Base-by-base conservation (phyloP, 2,888 invertebrate species). In the Venusia cambrica region DNA sequence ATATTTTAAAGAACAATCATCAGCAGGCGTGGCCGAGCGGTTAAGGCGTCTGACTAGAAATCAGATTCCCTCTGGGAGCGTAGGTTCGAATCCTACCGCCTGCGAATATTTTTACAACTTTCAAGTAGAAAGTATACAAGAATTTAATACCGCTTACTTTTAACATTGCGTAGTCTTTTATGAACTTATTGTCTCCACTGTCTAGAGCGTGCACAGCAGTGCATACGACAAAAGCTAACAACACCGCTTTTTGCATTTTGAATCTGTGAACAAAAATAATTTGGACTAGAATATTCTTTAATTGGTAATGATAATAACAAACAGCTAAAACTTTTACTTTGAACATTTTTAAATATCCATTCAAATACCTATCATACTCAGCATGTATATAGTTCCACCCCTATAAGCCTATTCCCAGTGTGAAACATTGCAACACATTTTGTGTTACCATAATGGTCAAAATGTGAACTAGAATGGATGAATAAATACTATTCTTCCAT, bases 51-150 rank as follows among this genome's bases (percentile, higher is more conserved):
- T 93, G 93, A 93, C 93, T 93, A 91, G 93, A 93, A 93, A 93
- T 93, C 93, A 92, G 92, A 92, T 93, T 93, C 93, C 93, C 93
- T 93, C 92, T 93, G 92, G 93, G 93, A 93, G 93, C 93, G 93
- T 92, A 93, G 93, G 93, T 93, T 93, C 93, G 93, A 93, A 92
- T 93, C 93, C 93, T 93, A 92, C 93, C 92, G 92, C 91, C 93
- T 92, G 93, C 93, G 93, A 60, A 63, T 2, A 41, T 61, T 74
- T 80, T 67, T 33, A 21, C 1, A 0, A 10, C 24, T 48, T 45
- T 38, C 20, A 38, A 1, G 20, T 20, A 10, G 25, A 12, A 17
- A 13, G 25, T 19, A 12, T 30, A 37, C 22, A 20, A 27, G 35
- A 11, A 13, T 18, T 4, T 22, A 9, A 15, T 12, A 9, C 22